phyloP scores from a whole-genome alignment of 2,888 invertebrate genomes.

The Octodonta nipae region DNA sequence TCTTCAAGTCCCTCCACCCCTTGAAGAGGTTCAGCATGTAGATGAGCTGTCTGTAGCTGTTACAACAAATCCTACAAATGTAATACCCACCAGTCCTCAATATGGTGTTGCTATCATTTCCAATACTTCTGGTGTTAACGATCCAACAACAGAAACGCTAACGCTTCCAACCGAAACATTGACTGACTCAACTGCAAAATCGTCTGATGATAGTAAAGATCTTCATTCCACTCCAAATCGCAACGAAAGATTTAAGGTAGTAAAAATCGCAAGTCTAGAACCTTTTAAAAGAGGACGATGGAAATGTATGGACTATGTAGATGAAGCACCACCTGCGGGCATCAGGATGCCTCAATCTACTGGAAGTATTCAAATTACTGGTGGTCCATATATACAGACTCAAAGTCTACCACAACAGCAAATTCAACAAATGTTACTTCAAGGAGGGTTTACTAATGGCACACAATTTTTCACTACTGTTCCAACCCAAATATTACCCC shows the following conservation, averaged over 20 bases:
- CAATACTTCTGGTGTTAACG: not conserved
- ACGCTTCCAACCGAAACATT: not conserved
- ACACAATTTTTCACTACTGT: conserved; percentile 23
- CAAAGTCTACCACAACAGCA: conserved; percentile 38
- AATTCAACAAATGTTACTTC: conserved; percentile 35
- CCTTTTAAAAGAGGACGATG: conserved; percentile 63
- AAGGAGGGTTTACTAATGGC: conserved; percentile 28
- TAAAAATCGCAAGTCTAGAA: conserved; percentile 64
- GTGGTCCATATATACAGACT: conserved; percentile 30
- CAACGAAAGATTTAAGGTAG: conserved; percentile 58
- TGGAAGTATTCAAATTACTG: conserved; percentile 22
- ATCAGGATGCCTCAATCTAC: conserved; percentile 24
- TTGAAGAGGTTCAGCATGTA: no score
- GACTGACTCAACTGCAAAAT: conserved; percentile 26
- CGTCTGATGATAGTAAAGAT: conserved; percentile 38
- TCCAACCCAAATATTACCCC: conserved; percentile 26
- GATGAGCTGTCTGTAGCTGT: no score
- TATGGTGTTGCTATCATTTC: conserved; percentile 50
- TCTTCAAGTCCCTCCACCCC: no score
- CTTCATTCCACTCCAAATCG: conserved; percentile 41
- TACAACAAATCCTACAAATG: conserved; percentile 31
- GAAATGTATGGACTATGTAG: conserved; percentile 66
- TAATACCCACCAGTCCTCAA: conserved; percentile 52
- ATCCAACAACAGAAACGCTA: conserved; percentile 1
- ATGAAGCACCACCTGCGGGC: conserved; percentile 41